Evolutionary conservation across 2,888 invertebrate genomes (phyloP), one percentile per base, ranked within the genome.

Genomic region (Meta bourneti): DNA sequence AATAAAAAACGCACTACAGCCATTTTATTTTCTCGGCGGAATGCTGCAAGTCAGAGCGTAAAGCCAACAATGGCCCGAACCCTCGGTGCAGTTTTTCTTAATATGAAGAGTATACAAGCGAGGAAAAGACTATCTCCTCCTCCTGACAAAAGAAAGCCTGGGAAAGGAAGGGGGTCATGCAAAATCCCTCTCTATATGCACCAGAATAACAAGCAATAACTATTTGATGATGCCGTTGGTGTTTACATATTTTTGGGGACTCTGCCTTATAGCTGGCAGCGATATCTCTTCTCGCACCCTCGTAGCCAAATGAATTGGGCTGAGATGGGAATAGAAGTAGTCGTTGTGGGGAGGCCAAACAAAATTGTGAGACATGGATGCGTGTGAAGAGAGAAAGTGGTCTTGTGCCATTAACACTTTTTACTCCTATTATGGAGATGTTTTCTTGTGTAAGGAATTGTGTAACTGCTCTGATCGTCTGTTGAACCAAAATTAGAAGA

Each of bases 201-300:
- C 20, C 81, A 69, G 78, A 91, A 91, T 91, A 91, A 91, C 87
- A 91, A 83, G 91, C 87, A 87, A 91, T 91, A 91, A 91, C 91
- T 82, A 87, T 82, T 88, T 91, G 91, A 91, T 91, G 84, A 87
- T 78, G 77, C 86, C 51, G 69, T 51, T 51, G 79, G 49, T 79
- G 82, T 82, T 48, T 81, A 79, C 89, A 84, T 83, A 84, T 90
- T 90, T 83, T 88, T 61, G 61, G 70, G 54, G 49, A 69, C 78
- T 79, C 77, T 77, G 80, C 85, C 82, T 71, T 61, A 79, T 83
- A 78, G 70, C 83, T 78, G 49, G 71, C 34, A 83, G 83, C 83
- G 70, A 78, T 71, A 72, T 48, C 51, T 19, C 49, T 49, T 52
- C 75, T 75, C 72, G 34, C 52, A 71, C 70, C 54, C 70, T n/a